These are phyloP conservation scores for Calliopsis andreniformis DNA, from an alignment of 1,140 invertebrate species.

Conservation along the genomic window DNA sequence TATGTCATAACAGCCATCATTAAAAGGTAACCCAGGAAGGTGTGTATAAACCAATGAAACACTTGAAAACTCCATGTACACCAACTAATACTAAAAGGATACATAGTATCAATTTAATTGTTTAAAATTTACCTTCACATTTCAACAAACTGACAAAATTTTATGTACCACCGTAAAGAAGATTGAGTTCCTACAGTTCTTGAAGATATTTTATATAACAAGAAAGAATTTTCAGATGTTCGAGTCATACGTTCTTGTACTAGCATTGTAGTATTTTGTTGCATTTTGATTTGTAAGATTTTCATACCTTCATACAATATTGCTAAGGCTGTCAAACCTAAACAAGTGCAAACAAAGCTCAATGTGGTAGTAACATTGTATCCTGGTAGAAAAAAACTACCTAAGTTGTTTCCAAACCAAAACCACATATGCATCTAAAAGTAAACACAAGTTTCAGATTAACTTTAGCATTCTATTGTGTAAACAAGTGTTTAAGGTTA, in stretches of 20 bases:
- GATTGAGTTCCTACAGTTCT: constrained; percentile 39
- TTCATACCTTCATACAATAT: constrained; percentile 84
- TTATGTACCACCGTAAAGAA: constrained; percentile 61
- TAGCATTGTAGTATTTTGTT: constrained; percentile 48
- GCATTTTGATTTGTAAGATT: constrained; percentile 75
- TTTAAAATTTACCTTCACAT: too few species aligned
- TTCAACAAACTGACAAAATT: constrained; percentile 1
- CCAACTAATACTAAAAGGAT: constrained; percentile 59
- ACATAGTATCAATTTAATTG: constrained; percentile 9
- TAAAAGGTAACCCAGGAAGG: constrained; percentile 88
- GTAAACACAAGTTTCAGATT: neutral
- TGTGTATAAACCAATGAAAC: constrained; percentile 79
- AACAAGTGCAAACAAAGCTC: constrained; percentile 81
- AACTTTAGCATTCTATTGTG: too few species aligned
- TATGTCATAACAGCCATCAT: constrained; percentile 96
- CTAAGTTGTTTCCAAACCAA: constrained; percentile 83
- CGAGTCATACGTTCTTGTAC: constrained; percentile 24
- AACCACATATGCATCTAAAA: constrained; percentile 83
- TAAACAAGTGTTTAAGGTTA: neutral
- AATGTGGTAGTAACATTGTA: constrained; percentile 79
- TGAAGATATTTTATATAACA: constrained; percentile 70
- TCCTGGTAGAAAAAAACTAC: constrained; percentile 82
- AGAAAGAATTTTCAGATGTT: constrained; percentile 72
- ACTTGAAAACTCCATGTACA: constrained; percentile 72
- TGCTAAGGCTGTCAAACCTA: constrained; percentile 81